Conservation (phyloP, 92 coral and sea anemone genomes). For the Porites rus region DNA sequence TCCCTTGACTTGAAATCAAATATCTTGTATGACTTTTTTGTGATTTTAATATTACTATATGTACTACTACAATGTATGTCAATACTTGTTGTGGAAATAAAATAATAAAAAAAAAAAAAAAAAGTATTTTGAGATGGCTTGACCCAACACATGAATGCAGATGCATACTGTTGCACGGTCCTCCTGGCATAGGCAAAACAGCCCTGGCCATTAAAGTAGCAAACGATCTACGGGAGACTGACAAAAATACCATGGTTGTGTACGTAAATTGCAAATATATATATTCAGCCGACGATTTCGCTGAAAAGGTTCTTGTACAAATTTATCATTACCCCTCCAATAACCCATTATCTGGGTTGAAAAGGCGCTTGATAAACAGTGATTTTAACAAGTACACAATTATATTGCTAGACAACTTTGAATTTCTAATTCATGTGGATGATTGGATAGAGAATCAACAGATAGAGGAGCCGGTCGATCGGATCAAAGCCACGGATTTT, state of each 20-base stretch:
- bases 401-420: conserved; percentile 20
- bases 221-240: conserved; percentile 11
- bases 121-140: neutral
- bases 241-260: conserved; percentile 22
- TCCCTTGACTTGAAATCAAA: no score
- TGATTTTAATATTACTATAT: no score
- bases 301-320: conserved; percentile 8
- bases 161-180: neutral
- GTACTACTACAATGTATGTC: no score
- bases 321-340: neutral
- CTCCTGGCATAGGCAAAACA: conserved; percentile 70
- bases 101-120: no score
- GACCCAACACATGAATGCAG: neutral
- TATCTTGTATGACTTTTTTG: no score
- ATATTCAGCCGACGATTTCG: conserved; percentile 44
- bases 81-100: no score
- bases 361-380: neutral
- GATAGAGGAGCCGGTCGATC: neutral
- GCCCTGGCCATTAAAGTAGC: conserved; percentile 51
- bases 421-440: neutral
- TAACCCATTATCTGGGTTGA: neutral
- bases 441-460: neutral
- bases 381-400: neutral
- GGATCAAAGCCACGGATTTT: neutral
- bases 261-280: conserved; percentile 56